Base-by-base conservation (phyloP, 2,113 vertebrate species). In the Pimephales promelas region DNA sequence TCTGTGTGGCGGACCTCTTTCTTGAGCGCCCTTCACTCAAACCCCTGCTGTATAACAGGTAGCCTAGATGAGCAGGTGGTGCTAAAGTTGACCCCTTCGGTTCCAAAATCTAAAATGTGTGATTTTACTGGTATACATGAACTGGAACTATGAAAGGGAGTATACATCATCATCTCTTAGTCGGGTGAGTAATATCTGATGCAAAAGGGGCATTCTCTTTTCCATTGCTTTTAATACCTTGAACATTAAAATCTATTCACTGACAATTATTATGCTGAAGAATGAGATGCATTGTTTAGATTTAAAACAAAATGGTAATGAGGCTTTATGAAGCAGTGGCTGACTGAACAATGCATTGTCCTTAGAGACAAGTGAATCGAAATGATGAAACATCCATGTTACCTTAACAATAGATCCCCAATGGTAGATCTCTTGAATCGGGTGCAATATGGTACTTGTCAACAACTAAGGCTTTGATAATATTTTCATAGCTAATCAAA, bases 1-100 rank as follows among this genome's bases (percentile, higher is more conserved):
- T n/a, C n/a, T 73, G 64, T 14, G 22, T 10, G 10, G 61, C 31
- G 62, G 83, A 71, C 78, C 61, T 84, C 40, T 28, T 87, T 81
- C 13, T 78, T 74, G 73, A 73, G 54, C 73, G 54, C 7, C 86
- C 86, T 87, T 81, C 49, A 77, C 56, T 52, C 18, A 43, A 47
- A 70, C 45, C 73, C 45, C 64, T 78, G 73, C 72, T 71, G 62
- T 34, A 54, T 78, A 34, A 43, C 47, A 70, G 79, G 45, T 52
- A 68, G n/a, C n/a, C n/a, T n/a, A n/a, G 7, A 83, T 10, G 68
- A 75, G 36, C 49, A 83, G 45, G 72, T 66, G 81, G 75, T 56
- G 28, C 14, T 22, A 36, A 49, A 79, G 16, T 62, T 79, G 43
- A 64, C 24, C 18, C 14, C 18, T 79, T 79, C 47, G 22, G 34